Percentiles rank a stretch among this genome's conserved stretches.
phyloP scores from a whole-genome alignment of 2,113 vertebrate species.

The Micronycteris hirsuta region DNA sequence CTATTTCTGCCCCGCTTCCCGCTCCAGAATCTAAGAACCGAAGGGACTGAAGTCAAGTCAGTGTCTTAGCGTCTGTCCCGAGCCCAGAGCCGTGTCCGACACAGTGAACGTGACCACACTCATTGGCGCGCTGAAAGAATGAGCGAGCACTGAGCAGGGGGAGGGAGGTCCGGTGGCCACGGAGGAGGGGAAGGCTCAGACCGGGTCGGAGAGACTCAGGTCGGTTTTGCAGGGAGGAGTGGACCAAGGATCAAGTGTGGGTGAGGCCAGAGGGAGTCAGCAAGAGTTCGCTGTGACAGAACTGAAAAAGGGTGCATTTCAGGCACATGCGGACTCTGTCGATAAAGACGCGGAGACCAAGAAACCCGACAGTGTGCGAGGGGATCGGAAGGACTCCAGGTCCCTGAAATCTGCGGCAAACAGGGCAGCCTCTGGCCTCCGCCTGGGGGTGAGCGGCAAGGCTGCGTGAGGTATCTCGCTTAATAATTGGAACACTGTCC shows the following conservation, averaged over 20 bases:
- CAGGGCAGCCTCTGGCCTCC: fast-evolving
- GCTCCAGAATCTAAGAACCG: neutral
- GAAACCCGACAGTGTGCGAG: fast-evolving
- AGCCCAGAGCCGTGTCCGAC: no score
- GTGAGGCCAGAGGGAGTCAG: neutral
- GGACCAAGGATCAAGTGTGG: neutral
- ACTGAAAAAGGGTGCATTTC: neutral
- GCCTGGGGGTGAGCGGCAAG: fast-evolving
- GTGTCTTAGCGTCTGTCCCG: neutral
- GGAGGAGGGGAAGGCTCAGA: no score
- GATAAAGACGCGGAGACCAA: neutral
- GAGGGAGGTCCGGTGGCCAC: no score
- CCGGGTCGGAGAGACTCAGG: fast-evolving
- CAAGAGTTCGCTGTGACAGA: neutral
- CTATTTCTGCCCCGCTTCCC: neutral
- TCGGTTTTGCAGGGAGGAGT: neutral
- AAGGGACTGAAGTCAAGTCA: no score
- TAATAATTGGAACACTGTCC: neutral
- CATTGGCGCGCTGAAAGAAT: no score
- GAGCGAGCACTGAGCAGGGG: no score
- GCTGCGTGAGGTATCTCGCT: neutral
- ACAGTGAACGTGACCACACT: no score
- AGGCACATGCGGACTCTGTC: neutral
- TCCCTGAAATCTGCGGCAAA: no score
- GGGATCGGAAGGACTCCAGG: fast-evolving